These are phyloP conservation scores for Amiota mariae DNA, from an alignment of 2,888 invertebrate species.

Conservation along the genomic window DNA sequence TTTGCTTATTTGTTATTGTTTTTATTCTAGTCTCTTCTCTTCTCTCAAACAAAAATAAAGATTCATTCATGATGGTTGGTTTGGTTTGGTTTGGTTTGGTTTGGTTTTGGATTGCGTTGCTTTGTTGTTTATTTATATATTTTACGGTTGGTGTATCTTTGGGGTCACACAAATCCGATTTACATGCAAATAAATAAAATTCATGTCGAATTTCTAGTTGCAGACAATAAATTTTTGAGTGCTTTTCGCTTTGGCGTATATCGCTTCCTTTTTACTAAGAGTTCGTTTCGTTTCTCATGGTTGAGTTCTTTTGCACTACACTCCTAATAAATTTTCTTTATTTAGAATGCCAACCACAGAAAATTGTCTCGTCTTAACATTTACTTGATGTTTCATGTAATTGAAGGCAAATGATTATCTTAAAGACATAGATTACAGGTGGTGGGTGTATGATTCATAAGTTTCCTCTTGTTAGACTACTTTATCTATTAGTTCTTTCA, in stretches of 20 bases:
- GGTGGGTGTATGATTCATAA: too few relatives aligned
- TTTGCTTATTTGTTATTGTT: too few relatives aligned
- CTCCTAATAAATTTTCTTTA: not conserved
- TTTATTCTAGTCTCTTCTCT: too few relatives aligned
- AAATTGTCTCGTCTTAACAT: too few relatives aligned
- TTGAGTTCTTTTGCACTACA: not conserved
- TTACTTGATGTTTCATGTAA: too few relatives aligned
- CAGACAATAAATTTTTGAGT: constrained; percentile 67
- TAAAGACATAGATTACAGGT: too few relatives aligned
- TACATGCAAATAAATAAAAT: constrained; percentile 71
- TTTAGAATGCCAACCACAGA: too few relatives aligned
- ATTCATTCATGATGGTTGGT: not conserved
- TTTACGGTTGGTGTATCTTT: constrained; percentile 62
- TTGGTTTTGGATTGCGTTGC: constrained; percentile 29
- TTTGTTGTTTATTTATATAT: constrained; percentile 52
- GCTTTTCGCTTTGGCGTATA: constrained; percentile 50
- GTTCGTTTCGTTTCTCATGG: not conserved
- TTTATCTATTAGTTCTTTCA: too few relatives aligned
- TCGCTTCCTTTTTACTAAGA: constrained; percentile 6
- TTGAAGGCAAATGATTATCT: too few relatives aligned
- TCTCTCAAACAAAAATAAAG: too few relatives aligned
- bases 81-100: constrained; percentile 33
- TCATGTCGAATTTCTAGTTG: constrained; percentile 64
- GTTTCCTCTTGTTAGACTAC: too few relatives aligned
- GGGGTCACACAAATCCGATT: constrained; percentile 68